Base-by-base conservation (phyloP, 2,113 vertebrate genomes). In the Monopterus albus region DNA sequence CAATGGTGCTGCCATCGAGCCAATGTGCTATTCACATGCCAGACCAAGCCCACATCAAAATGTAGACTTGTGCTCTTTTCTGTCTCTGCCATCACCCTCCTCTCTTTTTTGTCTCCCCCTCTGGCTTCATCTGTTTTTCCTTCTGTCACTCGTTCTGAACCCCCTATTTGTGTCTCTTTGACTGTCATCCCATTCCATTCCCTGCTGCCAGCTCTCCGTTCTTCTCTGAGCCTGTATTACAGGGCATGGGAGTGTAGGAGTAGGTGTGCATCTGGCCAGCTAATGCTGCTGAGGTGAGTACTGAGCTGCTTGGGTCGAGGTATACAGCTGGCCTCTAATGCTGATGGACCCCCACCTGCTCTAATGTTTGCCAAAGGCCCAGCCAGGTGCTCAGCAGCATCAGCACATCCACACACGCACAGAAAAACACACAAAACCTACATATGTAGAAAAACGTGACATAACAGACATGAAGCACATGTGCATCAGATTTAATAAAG, bases 281-380 rank as follows among this genome's bases (percentile, higher is more conserved):
- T 46, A 36, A 43, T 76, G 74, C 81, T 89, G 87, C 91, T 87
- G 90, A 82, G 75, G 76, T 78, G 80, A 86, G 76, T 70, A 58
- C 70, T 28, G 72, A 85, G 73, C 69, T 56, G 75, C 60, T 57
- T 72, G 81, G 85, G 83, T 88, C 78, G 57, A 85, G 67, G 65
- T 75, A 81, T 83, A 86, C 84, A 87, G 79, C 81, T 82, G 84
- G 84, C 64, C 73, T 81, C 64, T 84, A 75, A 82, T 80, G 82
- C 79, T 84, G 85, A 86, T 84, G 71, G 83, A 79, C 79, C 83
- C 77, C 68, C 82, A 82, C 64, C 87, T 80, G 82, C 67, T 84
- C 75, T 59, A 38, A 53, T 78, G 73, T 77, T 75, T 83, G 82
- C 87, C 73, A 71, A 60, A 26, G 46, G 60, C 65, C 72, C 38